phyloP scores from a whole-genome alignment of 1,140 invertebrate genomes.

The Oryctes rhinoceros region DNA sequence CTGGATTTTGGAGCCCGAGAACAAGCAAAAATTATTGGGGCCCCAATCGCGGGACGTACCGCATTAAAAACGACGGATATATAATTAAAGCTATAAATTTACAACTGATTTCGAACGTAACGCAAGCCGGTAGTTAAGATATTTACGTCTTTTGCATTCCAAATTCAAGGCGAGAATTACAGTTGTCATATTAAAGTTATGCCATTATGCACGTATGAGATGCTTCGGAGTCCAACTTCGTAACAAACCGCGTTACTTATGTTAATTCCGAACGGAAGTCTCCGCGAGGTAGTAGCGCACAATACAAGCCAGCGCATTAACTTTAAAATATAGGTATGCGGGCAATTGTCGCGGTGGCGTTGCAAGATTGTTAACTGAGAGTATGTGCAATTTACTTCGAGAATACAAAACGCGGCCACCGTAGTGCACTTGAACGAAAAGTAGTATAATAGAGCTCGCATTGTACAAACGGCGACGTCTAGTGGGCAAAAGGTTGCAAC shows the following conservation, averaged over 20 bases:
- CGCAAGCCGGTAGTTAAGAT: no score
- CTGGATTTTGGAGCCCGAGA: no score
- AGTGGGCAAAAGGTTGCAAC: background rate
- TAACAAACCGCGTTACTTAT: background rate
- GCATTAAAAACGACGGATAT: no score
- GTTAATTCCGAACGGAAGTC: slow-evolving; percentile 13
- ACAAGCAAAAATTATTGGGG: no score
- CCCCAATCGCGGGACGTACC: no score
- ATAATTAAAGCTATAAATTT: no score
- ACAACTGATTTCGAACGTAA: no score
- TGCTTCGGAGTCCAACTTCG: background rate
- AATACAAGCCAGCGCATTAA: background rate
- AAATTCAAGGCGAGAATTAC: background rate
- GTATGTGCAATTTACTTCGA: slow-evolving; percentile 11
- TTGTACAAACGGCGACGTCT: background rate
- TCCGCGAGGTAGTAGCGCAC: background rate
- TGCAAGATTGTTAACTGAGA: slow-evolving; percentile 10
- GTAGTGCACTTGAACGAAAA: background rate
- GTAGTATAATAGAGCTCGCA: background rate
- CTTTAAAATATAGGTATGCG: background rate
- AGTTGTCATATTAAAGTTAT: slow-evolving; percentile 4
- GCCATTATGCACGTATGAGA: background rate
- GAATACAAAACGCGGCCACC: background rate
- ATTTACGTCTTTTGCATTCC: background rate
- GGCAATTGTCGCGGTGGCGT: slow-evolving; percentile 1